Base-by-base conservation (phyloP, 2,888 invertebrate genomes). In the Cantharis flavilabris region DNA sequence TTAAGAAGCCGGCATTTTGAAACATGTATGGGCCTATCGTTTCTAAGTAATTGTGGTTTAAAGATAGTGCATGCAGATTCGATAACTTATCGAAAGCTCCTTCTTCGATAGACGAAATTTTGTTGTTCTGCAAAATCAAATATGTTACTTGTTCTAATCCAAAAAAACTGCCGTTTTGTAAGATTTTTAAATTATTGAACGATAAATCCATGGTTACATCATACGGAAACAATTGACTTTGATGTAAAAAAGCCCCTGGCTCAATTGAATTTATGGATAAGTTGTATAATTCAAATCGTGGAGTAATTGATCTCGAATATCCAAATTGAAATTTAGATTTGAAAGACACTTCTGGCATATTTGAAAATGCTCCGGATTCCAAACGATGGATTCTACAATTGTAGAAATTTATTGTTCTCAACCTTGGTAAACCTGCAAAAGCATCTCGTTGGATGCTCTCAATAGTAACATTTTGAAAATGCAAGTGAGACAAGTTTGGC, bases 391-490 rank as follows among this genome's bases (percentile, higher is more conserved):
- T 67, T 1, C n/a, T 67, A 7, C 16, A 23, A 0, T 13, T 23
- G 26, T 49, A 2, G 23, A 71, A 20, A 30, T 23, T 33, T n/a
- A 76, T 14, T 4, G 14, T 5, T 5, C 3, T 14, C 10, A 69
- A 26, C n/a, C 26, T 62, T 5, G 70, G 62, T 9, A 75, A 63
- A 16, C 75, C 75, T 49, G n/a, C 9, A 69, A 76, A 76, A 14
- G 76, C 62, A 33, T 62, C 49, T 18, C 33, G 18, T 70, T 76
- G 69, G 16, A 76, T 72, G n/a, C n/a, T 49, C 2, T 18, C 28
- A 16, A 72, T 72, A 23, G 23, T n/a, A 14, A 71, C 23, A 62
- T 71, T 69, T 23, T 3, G 16, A 9, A 76, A 28, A 69, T 13
- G 64, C 5, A 76, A 13, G 3, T 10, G 5, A 2, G 14, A 4